Evolutionary conservation across 2,888 invertebrate species (phyloP).

Genomic region (Acrobasis consociella): DNA sequence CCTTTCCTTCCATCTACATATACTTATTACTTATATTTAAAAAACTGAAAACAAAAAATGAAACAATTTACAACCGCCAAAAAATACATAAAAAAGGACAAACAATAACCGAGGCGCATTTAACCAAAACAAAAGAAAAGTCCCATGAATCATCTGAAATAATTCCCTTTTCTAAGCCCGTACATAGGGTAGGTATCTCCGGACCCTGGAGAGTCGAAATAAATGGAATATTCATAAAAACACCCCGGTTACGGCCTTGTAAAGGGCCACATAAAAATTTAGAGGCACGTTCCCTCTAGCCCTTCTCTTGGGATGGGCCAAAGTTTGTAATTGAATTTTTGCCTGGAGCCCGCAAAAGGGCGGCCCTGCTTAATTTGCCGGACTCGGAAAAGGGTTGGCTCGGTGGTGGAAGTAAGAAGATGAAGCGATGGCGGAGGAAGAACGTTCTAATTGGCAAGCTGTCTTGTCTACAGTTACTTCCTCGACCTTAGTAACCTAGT

Average conservation of each 20-base stretch:
- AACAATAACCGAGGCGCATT: conserved; percentile 6
- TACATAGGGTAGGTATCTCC: conserved; percentile 46
- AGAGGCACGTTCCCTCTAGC: conserved; percentile 72
- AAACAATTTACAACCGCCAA: background rate
- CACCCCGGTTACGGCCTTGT: conserved; percentile 78
- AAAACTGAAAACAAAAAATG: background rate
- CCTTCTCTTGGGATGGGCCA: conserved; percentile 75
- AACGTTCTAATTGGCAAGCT: no score
- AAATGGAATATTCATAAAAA: conserved; percentile 81
- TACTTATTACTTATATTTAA: no score
- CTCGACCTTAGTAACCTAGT: no score
- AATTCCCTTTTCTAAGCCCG: conserved; percentile 50
- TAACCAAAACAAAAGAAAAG: conserved; percentile 25
- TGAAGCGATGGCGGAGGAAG: conserved; percentile 28
- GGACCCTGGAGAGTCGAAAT: conserved; percentile 56
- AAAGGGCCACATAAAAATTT: conserved; percentile 80
- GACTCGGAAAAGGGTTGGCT: conserved; percentile 70
- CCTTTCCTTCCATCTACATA: no score
- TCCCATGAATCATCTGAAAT: conserved; percentile 29
- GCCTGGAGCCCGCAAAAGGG: conserved; percentile 80
- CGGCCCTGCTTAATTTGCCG: conserved; percentile 78
- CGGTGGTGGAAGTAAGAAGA: conserved; percentile 38
- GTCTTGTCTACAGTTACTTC: no score
- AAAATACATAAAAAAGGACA: background rate
- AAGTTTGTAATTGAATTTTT: conserved; percentile 83